phyloP scores from a whole-genome alignment of 2,113 vertebrate genomes.

The Naja naja region DNA sequence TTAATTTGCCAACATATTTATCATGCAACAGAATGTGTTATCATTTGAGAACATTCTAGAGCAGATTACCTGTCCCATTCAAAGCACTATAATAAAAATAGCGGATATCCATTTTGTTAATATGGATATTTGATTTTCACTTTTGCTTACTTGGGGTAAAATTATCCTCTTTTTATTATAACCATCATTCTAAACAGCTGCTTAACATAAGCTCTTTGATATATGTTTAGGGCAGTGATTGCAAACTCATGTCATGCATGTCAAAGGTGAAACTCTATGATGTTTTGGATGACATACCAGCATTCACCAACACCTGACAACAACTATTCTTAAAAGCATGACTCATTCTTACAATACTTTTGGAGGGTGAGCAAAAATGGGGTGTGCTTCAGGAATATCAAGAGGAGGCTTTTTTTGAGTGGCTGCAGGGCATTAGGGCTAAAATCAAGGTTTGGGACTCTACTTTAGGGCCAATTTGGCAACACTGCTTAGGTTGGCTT shows the following conservation, averaged over 20 bases:
- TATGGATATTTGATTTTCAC: background rate
- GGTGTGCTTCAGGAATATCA: background rate
- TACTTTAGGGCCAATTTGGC: background rate
- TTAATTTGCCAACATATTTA: background rate
- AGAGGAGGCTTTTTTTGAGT: background rate
- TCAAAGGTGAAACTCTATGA: background rate
- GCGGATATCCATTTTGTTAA: background rate
- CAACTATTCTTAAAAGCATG: background rate
- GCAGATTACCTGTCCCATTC: background rate
- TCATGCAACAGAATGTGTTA: background rate
- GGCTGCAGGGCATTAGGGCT: background rate
- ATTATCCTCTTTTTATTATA: background rate
- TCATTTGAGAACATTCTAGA: background rate
- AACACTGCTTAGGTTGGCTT: background rate
- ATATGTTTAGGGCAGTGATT: accelerated
- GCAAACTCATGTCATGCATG: background rate
- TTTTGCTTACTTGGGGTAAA: background rate
- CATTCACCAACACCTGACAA: background rate
- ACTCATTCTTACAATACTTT: background rate
- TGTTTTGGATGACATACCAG: background rate
- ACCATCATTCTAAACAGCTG: background rate
- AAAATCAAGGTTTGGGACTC: background rate
- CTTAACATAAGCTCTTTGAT: background rate
- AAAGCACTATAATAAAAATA: background rate
- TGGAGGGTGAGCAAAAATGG: background rate